These are phyloP conservation scores for Copsychus sechellarum DNA, from an alignment of 2,113 vertebrate species.

Conservation along the genomic window DNA sequence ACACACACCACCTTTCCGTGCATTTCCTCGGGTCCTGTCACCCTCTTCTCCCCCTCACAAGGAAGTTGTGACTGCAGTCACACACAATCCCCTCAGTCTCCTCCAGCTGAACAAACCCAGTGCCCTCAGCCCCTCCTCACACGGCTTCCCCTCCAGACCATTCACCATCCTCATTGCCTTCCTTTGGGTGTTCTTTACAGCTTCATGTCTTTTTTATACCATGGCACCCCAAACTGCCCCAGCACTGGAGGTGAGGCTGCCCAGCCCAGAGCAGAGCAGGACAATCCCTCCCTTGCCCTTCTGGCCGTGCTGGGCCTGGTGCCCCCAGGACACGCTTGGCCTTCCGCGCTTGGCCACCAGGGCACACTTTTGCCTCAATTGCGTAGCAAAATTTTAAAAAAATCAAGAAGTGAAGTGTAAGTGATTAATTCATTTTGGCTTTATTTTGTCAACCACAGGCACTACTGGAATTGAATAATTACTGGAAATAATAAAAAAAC, in stretches of 20 bases:
- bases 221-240: not conserved
- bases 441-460: not conserved
- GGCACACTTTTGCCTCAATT: not conserved
- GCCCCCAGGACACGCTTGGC: rapidly evolving
- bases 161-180: rapidly evolving
- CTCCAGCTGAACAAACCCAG: not conserved
- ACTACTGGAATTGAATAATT: not conserved
- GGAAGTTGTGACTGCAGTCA: not conserved
- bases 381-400: not conserved
- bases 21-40: not conserved
- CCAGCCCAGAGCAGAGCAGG: not conserved
- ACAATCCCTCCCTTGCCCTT: not conserved
- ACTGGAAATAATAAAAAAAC: not conserved
- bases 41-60: rapidly evolving
- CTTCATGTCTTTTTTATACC: rapidly evolving
- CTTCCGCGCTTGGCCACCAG: not conserved
- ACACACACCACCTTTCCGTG: not conserved
- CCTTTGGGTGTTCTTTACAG: rapidly evolving
- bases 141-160: rapidly evolving
- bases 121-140: no score
- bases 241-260: not conserved
- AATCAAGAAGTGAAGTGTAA: not conserved
- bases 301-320: not conserved
- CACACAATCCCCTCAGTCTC: not conserved
- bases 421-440: not conserved